These are phyloP conservation scores for Manis javanica DNA, from an alignment of 2,797 vertebrate genomes.

Conservation along the genomic window DNA sequence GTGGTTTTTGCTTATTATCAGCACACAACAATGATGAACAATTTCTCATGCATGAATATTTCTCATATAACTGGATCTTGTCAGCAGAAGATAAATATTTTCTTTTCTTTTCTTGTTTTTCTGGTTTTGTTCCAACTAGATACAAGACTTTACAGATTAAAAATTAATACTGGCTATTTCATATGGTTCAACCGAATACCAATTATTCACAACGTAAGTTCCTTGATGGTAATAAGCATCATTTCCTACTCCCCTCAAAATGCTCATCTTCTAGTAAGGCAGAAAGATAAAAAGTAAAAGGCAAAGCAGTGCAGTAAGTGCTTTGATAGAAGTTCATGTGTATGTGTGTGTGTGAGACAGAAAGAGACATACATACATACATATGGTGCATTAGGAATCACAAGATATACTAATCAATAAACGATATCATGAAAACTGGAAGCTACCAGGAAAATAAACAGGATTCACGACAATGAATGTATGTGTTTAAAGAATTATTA, in stretches of 20 bases:
- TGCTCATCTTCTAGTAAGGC: not conserved
- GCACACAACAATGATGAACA: not conserved
- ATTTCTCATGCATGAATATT: not conserved
- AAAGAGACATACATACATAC: not conserved
- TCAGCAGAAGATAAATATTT: not conserved
- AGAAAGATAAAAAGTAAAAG: slow-evolving; percentile 28
- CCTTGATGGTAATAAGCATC: not conserved
- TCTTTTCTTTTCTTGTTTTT: not conserved
- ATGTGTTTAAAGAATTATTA: slow-evolving; percentile 1
- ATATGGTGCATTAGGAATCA: not conserved
- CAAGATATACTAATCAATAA: not conserved
- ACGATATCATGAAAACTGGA: slow-evolving; percentile 6
- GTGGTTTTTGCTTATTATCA: not conserved
- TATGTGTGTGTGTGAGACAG: not conserved
- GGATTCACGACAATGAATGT: not conserved
- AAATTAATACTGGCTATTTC: slow-evolving; percentile 2
- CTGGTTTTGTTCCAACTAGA: not conserved
- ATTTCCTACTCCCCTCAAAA: not conserved
- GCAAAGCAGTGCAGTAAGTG: not conserved
- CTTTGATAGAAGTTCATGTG: not conserved
- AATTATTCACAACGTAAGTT: not conserved
- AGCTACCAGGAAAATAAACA: not conserved
- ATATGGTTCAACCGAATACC: not conserved
- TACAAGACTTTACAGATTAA: not conserved
- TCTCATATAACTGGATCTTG: not conserved